These are phyloP conservation scores for Limnothrissa miodon DNA, from an alignment of 2,113 vertebrate genomes.

Conservation along the genomic window DNA sequence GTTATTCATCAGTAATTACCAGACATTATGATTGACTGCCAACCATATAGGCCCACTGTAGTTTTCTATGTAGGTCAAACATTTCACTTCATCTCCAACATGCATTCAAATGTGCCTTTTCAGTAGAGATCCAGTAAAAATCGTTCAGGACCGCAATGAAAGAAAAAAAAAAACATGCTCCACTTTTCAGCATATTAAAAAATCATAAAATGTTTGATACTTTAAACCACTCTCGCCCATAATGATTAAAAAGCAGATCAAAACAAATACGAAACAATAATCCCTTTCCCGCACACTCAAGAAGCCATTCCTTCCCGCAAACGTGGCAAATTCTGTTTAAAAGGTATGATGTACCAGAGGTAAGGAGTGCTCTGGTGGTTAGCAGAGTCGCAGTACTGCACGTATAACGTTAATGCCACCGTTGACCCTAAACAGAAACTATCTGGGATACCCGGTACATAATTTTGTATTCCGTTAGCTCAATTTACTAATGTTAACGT, in stretches of 20 bases:
- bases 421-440: background rate
- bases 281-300: background rate
- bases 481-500: background rate
- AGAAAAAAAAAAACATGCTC: background rate
- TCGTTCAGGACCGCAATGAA: background rate
- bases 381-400: background rate
- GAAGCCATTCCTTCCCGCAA: background rate
- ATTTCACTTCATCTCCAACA: background rate
- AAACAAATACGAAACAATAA: background rate
- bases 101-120: background rate
- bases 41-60: no score
- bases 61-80: background rate
- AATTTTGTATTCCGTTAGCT: slow-evolving; percentile 4
- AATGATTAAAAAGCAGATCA: background rate
- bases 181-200: background rate
- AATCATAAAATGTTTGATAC: background rate
- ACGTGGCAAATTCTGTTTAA: slow-evolving; percentile 17
- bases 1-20: background rate
- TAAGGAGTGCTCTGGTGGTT: background rate
- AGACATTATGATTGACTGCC: background rate
- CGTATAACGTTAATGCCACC: background rate
- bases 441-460: background rate
- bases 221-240: background rate
- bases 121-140: background rate
- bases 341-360: slow-evolving; percentile 6